A percentile compares a stretch with the other conserved stretches of the same genome.
These are phyloP conservation scores for Alaudala cheleensis DNA, from an alignment of 2,113 vertebrate genomes.

Conservation along the genomic window DNA sequence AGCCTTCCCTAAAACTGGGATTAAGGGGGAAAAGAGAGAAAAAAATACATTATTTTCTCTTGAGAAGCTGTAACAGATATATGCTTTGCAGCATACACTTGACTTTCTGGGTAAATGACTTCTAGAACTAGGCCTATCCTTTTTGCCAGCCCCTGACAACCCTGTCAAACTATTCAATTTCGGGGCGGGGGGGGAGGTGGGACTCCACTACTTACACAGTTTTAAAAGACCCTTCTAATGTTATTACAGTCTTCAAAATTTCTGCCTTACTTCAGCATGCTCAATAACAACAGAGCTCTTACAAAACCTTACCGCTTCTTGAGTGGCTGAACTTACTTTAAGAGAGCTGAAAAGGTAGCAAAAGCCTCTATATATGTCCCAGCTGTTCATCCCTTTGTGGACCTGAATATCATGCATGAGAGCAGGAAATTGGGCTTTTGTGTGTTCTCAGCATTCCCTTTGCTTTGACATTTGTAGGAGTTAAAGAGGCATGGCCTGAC, in stretches of 20 bases:
- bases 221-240: neutral
- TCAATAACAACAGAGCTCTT: neutral
- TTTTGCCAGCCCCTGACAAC: neutral
- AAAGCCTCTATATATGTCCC: neutral
- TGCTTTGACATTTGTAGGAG: neutral
- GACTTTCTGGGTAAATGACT: neutral
- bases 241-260: neutral
- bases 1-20: neutral
- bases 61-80: neutral
- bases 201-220: neutral
- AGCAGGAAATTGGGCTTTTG: neutral
- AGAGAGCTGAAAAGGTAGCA: neutral
- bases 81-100: neutral
- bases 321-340: neutral
- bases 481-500: neutral
- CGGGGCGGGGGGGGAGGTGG: fast-evolving
- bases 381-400: neutral
- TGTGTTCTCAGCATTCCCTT: neutral
- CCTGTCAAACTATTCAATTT: neutral
- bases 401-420: neutral
- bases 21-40: neutral
- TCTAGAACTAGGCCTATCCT: neutral
- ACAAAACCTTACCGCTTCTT: neutral
- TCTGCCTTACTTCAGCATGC: neutral
- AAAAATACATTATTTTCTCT: neutral